Evolutionary conservation across 2,888 invertebrate genomes (phyloP).

Genomic region (Acleris laterana): DNA sequence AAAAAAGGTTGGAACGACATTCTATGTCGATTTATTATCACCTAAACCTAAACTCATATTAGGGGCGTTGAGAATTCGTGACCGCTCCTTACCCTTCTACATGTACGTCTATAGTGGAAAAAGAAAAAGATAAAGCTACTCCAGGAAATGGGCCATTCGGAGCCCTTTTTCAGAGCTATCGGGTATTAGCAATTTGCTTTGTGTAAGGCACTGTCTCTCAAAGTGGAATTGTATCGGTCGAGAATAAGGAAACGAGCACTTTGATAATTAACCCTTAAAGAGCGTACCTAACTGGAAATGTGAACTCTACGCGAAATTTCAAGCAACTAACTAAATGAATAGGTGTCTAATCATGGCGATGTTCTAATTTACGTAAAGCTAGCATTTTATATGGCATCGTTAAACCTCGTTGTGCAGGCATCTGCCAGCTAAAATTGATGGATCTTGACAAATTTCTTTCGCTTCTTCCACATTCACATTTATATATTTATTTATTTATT

Average conservation of each 20-base stretch:
- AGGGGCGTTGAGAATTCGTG: conserved; percentile 51
- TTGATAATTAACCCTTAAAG: conserved; percentile 68
- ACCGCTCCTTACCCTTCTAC: conserved; percentile 47
- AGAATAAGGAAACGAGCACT: conserved; percentile 61
- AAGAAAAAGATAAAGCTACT: conserved; percentile 70
- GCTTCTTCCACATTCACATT: no score
- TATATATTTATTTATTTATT: no score
- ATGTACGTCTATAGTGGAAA: conserved; percentile 45
- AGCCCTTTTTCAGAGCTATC: conserved; percentile 69
- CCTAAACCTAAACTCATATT: conserved; percentile 56
- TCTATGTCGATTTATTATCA: conserved; percentile 39
- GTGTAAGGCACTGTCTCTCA: conserved; percentile 62
- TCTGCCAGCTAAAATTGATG: background rate
- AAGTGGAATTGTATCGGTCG: conserved; percentile 59
- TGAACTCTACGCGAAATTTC: conserved; percentile 32
- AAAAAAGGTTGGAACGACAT: conserved; percentile 9
- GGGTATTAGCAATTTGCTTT: conserved; percentile 78
- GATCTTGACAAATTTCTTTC: no score
- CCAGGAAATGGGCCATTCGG: conserved; percentile 72
- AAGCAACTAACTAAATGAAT: conserved; percentile 14
- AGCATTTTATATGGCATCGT: background rate
- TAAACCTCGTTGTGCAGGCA: background rate
- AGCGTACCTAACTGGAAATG: conserved; percentile 54
- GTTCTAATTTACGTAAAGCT: background rate
- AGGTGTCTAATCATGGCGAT: conserved; percentile 5